These are phyloP conservation scores for Sesamia nonagrioides DNA, from an alignment of 1,140 invertebrate species.

Conservation along the genomic window DNA sequence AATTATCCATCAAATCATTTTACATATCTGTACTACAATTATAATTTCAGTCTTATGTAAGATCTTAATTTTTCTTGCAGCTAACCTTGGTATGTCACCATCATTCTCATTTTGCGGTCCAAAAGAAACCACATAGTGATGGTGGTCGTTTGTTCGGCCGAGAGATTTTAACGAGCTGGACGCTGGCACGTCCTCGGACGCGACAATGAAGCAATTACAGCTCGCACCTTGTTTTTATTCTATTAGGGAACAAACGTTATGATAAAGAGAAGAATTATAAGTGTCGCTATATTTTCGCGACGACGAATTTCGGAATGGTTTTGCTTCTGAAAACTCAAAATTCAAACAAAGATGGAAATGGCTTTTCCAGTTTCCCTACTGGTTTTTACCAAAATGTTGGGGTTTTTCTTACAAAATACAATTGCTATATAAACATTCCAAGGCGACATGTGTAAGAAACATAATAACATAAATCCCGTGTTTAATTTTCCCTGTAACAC, in stretches of 20 bases:
- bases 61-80: conserved; percentile 10
- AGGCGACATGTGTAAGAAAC: not conserved
- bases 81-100: conserved; percentile 2
- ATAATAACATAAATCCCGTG: not conserved
- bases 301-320: not conserved
- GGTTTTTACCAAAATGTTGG: too few relatives aligned
- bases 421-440: not conserved
- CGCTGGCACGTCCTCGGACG: not conserved
- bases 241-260: conserved; percentile 35
- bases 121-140: conserved; percentile 14
- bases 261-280: conserved; percentile 13
- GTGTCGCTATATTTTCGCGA: not conserved
- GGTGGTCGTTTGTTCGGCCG: conserved; percentile 1
- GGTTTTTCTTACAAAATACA: not conserved
- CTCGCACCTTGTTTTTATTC: conserved; percentile 57
- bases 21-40: not conserved
- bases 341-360: too few relatives aligned
- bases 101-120: conserved; percentile 16
- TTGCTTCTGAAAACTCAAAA: too few relatives aligned
- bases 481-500: conserved; percentile 28
- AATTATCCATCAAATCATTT: not conserved
- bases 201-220: conserved; percentile 64
- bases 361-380: too few relatives aligned
- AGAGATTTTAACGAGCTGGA: conserved; percentile 20
- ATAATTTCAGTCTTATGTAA: not conserved